These are phyloP conservation scores for Cirrhinus molitorella DNA, from an alignment of 2,797 vertebrate species.

Conservation along the genomic window DNA sequence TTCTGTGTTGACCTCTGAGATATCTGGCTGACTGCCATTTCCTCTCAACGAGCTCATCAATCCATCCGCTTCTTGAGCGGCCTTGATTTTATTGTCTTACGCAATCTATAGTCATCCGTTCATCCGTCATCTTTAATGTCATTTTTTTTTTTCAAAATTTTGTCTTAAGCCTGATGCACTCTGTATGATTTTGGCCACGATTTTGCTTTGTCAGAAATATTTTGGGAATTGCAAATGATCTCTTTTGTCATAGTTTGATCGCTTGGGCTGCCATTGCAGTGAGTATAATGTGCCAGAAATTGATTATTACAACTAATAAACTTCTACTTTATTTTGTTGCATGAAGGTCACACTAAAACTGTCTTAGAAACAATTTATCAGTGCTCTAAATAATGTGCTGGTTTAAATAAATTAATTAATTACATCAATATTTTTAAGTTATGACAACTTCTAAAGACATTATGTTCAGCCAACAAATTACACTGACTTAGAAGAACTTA, in stretches of 20 bases:
- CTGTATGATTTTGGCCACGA: neutral
- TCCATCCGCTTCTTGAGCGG: slow-evolving; percentile 81
- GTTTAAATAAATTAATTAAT: neutral
- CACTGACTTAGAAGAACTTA: neutral
- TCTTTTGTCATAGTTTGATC: neutral
- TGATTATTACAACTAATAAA: neutral
- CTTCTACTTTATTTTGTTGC: neutral
- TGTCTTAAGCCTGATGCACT: slow-evolving; percentile 72
- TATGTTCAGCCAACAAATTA: neutral
- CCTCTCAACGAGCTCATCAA: slow-evolving; percentile 82
- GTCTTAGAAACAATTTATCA: neutral
- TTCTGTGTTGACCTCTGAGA: slow-evolving; percentile 80
- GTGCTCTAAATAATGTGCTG: neutral
- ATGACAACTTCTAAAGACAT: neutral
- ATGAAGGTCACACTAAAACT: neutral
- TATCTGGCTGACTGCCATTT: slow-evolving; percentile 79
- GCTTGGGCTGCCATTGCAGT: neutral
- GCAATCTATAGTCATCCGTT: slow-evolving; percentile 75
- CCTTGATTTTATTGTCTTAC: slow-evolving; percentile 84
- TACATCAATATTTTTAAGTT: neutral
- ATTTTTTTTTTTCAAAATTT: slow-evolving; percentile 73
- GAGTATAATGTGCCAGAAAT: neutral
- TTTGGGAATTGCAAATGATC: neutral
- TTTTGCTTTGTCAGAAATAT: neutral
- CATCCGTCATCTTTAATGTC: slow-evolving; percentile 81